Evolutionary conservation across 2,113 vertebrate species (phyloP).

Genomic region (Ellobius talpinus): DNA sequence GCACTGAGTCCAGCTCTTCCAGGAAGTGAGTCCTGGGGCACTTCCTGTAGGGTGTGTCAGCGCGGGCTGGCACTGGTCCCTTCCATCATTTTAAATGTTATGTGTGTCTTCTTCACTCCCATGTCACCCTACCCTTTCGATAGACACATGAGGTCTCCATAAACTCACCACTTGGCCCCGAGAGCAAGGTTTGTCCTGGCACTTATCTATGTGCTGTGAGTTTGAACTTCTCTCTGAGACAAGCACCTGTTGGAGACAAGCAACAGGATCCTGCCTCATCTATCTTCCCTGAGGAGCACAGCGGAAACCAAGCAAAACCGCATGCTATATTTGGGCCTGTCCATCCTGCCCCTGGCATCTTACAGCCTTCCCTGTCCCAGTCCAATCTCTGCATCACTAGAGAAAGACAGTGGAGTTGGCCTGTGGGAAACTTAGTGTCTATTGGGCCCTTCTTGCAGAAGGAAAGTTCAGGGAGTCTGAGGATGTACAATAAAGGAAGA

Average conservation of each 20-base stretch:
- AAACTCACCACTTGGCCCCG: not conserved
- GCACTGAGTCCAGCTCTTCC: not conserved
- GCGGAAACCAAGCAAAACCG: not conserved
- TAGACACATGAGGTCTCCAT: not conserved
- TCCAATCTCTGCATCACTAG: not conserved
- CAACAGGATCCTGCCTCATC: not conserved
- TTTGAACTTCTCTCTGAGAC: not conserved
- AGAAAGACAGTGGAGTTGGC: not conserved
- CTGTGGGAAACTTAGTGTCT: not conserved
- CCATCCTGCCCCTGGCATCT: not conserved
- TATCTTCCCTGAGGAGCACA: not conserved
- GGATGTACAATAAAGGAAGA: not conserved
- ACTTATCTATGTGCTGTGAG: not conserved
- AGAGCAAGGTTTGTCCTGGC: not conserved
- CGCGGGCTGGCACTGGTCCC: not conserved
- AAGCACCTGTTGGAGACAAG: not conserved
- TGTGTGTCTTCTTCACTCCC: not conserved
- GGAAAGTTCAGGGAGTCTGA: not conserved
- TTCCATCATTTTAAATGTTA: not conserved
- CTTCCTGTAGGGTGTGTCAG: slow-evolving; percentile 61
- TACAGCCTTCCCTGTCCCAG: not conserved
- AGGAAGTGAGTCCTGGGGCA: not conserved
- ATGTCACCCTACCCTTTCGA: not conserved
- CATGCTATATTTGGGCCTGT: not conserved
- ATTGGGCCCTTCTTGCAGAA: not conserved